These are phyloP conservation scores for Typhlichthys eigenmanni DNA, from an alignment of 2,797 vertebrate species.

Conservation along the genomic window DNA sequence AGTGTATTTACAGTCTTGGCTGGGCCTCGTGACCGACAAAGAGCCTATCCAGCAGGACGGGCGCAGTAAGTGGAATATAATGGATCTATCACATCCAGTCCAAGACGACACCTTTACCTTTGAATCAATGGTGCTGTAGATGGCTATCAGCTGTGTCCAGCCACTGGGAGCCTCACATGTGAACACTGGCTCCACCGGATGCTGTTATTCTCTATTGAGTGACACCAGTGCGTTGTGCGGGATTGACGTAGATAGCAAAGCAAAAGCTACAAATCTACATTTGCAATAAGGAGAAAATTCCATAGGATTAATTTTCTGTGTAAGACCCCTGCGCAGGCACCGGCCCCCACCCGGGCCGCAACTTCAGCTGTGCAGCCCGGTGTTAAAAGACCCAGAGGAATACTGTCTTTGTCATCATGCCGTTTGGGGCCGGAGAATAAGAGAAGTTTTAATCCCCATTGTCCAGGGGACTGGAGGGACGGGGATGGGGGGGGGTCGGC, in stretches of 20 bases:
- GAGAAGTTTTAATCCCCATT: conserved; percentile 89
- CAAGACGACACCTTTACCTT: conserved; percentile 73
- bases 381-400: conserved; percentile 87
- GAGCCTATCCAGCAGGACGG: conserved; percentile 56
- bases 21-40: conserved; percentile 57
- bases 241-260: conserved; percentile 71
- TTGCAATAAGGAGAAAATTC: conserved; percentile 84
- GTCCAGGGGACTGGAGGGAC: conserved; percentile 72
- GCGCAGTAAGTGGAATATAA: conserved; percentile 69
- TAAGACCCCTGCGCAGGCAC: conserved; percentile 67
- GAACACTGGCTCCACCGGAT: conserved; percentile 72
- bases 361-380: conserved; percentile 84
- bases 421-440: conserved; percentile 83
- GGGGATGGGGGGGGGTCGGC: conserved; percentile 62
- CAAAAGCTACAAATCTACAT: conserved; percentile 80
- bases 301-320: conserved; percentile 84
- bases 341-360: conserved; percentile 67
- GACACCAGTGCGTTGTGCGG: conserved; percentile 70
- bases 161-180: conserved; percentile 61
- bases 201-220: conserved; percentile 71
- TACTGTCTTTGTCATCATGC: conserved; percentile 86
- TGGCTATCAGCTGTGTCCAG: conserved; percentile 64
- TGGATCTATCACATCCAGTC: conserved; percentile 73
- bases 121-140: conserved; percentile 64
- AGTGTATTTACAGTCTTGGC: conserved; percentile 42